Evolutionary conservation across 2,113 vertebrate genomes (phyloP).

Genomic region (Microtus richardsoni): DNA sequence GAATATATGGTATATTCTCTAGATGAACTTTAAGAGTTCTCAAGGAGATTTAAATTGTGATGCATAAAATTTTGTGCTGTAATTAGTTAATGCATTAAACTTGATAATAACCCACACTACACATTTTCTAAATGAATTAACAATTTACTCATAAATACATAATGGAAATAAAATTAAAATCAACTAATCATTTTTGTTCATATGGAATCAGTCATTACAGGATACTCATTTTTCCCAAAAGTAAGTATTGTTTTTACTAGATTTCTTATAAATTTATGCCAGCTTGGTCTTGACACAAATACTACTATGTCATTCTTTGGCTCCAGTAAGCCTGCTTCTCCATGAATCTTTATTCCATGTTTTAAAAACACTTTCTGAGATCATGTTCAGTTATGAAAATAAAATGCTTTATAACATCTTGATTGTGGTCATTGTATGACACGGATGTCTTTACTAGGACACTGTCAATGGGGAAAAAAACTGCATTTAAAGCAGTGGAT

Average conservation of each 20-base stretch:
- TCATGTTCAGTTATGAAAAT: background rate
- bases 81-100: background rate
- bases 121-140: slow-evolving; percentile 44
- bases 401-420: background rate
- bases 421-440: background rate
- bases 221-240: background rate
- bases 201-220: slow-evolving; percentile 18
- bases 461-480: background rate
- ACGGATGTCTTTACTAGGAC: background rate
- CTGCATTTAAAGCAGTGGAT: background rate
- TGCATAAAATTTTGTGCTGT: background rate
- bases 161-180: slow-evolving; percentile 47
- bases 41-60: background rate
- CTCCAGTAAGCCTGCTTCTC: background rate
- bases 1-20: rapidly evolving
- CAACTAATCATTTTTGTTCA: slow-evolving; percentile 21
- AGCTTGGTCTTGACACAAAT: background rate
- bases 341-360: background rate
- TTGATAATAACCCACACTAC: background rate
- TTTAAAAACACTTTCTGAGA: background rate
- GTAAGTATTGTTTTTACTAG: background rate
- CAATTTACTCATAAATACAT: slow-evolving; percentile 48
- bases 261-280: background rate
- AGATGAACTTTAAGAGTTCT: background rate
- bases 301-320: background rate